phyloP scores from a whole-genome alignment of 1,140 invertebrate species.

The Drosophila ananassae region DNA sequence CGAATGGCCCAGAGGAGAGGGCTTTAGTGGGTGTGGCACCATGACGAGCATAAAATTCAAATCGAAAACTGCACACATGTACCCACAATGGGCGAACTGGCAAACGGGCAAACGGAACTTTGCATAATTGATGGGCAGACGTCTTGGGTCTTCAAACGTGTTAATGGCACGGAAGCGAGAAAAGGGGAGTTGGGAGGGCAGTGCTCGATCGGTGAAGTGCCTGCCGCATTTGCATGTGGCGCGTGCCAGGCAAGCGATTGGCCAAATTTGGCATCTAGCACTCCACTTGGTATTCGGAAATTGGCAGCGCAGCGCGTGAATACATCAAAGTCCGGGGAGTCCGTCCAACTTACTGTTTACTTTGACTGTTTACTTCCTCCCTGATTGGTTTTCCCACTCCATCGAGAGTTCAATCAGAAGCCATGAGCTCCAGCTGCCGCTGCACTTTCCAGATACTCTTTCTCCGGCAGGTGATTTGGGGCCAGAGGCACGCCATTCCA shows the following conservation, averaged over 20 bases:
- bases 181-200: slow-evolving; percentile 23
- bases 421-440: neutral
- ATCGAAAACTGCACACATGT: slow-evolving; percentile 62
- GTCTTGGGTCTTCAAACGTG: slow-evolving; percentile 50
- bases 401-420: slow-evolving; percentile 8
- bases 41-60: slow-evolving; percentile 59
- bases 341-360: slow-evolving; percentile 35
- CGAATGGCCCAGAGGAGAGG: slow-evolving; percentile 1
- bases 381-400: slow-evolving; percentile 2
- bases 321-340: slow-evolving; percentile 57
- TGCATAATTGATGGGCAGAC: slow-evolving; percentile 71
- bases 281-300: slow-evolving; percentile 62
- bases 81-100: slow-evolving; percentile 9
- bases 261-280: slow-evolving; percentile 65
- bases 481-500: slow-evolving; percentile 45
- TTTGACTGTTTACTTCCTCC: slow-evolving; percentile 27
- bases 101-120: slow-evolving; percentile 59
- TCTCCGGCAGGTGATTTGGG: slow-evolving; percentile 64
- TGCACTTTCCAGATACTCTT: neutral
- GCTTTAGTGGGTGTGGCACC: slow-evolving; percentile 52
- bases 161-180: slow-evolving; percentile 76
- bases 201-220: slow-evolving; percentile 32
- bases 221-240: slow-evolving; percentile 63
- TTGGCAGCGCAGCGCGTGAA: slow-evolving; percentile 46
- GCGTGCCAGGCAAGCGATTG: slow-evolving; percentile 68